These are phyloP conservation scores for Crocuta crocuta DNA, from an alignment of 2,113 vertebrate genomes.

Conservation along the genomic window DNA sequence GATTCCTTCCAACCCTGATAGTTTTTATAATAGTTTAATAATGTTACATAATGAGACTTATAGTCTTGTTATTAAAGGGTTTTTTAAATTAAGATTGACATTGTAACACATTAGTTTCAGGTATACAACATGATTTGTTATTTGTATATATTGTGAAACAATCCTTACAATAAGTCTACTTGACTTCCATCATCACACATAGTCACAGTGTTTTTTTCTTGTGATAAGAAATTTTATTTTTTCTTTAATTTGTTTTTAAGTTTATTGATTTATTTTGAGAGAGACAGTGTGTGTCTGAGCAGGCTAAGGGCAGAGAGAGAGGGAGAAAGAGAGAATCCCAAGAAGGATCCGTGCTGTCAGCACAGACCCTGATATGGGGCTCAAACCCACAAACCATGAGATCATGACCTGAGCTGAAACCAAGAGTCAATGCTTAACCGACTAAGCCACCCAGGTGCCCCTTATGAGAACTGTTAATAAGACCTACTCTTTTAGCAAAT, in stretches of 20 bases:
- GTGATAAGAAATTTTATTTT: no score
- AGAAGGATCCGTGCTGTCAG: no score
- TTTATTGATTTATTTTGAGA: no score
- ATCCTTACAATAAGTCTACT: background rate
- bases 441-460: no score
- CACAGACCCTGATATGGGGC: no score
- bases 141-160: background rate
- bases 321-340: no score
- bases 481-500: background rate
- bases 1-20: background rate
- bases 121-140: background rate
- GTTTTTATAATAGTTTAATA: background rate
- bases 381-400: no score
- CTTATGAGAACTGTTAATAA: background rate
- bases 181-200: background rate
- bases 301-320: no score
- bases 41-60: background rate
- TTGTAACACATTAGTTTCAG: background rate
- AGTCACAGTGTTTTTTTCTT: background rate
- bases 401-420: no score
- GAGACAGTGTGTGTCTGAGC: no score
- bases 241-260: no score
- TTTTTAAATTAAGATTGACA: background rate
- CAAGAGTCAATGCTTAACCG: no score
- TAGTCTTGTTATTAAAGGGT: background rate